Evolutionary conservation across 2,888 invertebrate genomes (phyloP).

Genomic region (Cerastis rubricosa): DNA sequence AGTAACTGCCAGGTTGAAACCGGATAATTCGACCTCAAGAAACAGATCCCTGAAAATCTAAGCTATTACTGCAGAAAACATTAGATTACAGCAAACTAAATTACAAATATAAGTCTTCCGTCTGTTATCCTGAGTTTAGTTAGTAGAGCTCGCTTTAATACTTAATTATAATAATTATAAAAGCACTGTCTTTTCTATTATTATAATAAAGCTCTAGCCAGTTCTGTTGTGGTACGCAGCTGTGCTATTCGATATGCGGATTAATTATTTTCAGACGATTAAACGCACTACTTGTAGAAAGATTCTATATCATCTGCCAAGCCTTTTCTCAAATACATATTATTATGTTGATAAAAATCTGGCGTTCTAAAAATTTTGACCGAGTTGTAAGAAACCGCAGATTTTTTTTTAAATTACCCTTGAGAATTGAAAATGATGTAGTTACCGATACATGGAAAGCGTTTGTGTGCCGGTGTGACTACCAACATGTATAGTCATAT

Average conservation of each 20-base stretch:
- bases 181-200: conserved; percentile 35
- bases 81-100: conserved; percentile 26
- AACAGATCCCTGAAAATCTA: not conserved
- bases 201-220: conserved; percentile 29
- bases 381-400: no score
- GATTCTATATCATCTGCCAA: not conserved
- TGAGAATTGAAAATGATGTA: no score
- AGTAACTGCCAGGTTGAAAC: not conserved
- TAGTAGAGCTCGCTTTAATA: conserved; percentile 38
- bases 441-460: no score
- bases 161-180: conserved; percentile 34
- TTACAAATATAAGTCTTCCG: conserved; percentile 25
- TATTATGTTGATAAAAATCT: no score
- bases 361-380: no score
- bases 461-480: no score
- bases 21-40: not conserved
- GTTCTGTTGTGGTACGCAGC: conserved; percentile 18
- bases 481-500: not conserved
- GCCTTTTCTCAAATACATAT: not conserved
- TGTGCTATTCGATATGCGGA: conserved; percentile 1
- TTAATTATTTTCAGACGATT: conserved; percentile 2
- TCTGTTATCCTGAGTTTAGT: conserved; percentile 20
- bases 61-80: not conserved
- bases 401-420: no score
- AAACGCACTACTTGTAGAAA: not conserved